These are phyloP conservation scores for Dimorphilus gyrociliatus DNA, from an alignment of 2,888 invertebrate species.

Conservation along the genomic window DNA sequence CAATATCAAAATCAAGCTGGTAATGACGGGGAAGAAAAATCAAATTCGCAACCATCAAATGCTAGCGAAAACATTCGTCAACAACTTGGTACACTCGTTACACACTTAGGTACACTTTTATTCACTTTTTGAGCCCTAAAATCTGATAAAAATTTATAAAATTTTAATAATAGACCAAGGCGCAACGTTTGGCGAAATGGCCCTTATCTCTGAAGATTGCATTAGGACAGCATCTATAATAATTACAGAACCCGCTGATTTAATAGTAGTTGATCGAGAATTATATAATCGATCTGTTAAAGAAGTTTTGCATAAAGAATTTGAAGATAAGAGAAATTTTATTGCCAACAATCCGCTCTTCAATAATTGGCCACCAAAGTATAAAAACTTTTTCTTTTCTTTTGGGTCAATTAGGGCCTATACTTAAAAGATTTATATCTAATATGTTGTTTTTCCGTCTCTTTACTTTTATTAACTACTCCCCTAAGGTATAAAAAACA, in stretches of 20 bases:
- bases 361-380: conserved; percentile 28
- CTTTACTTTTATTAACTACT: too few species aligned
- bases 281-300: conserved; percentile 30
- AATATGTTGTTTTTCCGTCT: too few species aligned
- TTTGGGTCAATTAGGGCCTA: too few species aligned
- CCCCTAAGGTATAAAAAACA: too few species aligned
- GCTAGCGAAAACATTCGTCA: conserved; percentile 7
- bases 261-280: conserved; percentile 30
- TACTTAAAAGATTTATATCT: too few species aligned
- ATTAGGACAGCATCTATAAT: conserved; percentile 32
- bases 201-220: conserved; percentile 25
- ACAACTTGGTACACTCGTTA: conserved; percentile 27
- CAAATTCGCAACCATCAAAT: conserved; percentile 3
- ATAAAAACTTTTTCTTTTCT: too few species aligned
- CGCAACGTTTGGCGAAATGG: conserved; percentile 33
- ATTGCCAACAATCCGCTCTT: conserved; percentile 27
- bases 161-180: conserved; percentile 20
- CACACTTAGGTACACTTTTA: conserved; percentile 18
- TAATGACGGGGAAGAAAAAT: conserved; percentile 7
- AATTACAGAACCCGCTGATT: conserved; percentile 24
- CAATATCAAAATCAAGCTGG: too few species aligned
- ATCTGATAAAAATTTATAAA: not conserved
- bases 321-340: conserved; percentile 29
- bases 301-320: conserved; percentile 27
- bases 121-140: not conserved